Base-by-base conservation (phyloP, 2,888 invertebrate species). In the Megaustenia siamemsis region DNA sequence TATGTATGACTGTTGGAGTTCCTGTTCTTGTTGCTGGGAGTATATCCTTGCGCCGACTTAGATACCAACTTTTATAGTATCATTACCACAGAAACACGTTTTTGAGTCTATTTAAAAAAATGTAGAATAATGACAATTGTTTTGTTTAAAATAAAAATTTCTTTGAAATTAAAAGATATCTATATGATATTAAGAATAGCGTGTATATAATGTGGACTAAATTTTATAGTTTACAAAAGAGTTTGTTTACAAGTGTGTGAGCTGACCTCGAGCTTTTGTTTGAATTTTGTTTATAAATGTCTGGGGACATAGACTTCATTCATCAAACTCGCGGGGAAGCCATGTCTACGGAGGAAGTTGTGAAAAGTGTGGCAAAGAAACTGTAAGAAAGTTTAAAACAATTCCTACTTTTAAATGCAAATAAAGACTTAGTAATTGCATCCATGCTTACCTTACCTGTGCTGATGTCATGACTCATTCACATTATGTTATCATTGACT, bases 291-390 rank as follows among this genome's bases (percentile, higher is more conserved):
- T 63, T n/a, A n/a, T n/a, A n/a, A n/a, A 45, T 63, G 63, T 63
- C 1, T 12, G 15, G 15, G 28, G 4, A 63, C 10, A 63, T 63
- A 45, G 45, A 45, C 45, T 32, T 6, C 32, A 63, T 10, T 63
- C 60, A 28, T 6, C 3, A 3, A 28, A 60, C 8, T 15, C 12
- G 8, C 10, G 24, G 10, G 8, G 24, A 53, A 71, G n/a, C 15
- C 15, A 90, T 90, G 89, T 89, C 90, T 28, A 90, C 91, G 15
- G 89, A 90, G 75, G 90, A 89, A 32, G 90, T 92, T 73, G 90
- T 91, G 4, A 92, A 92, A 84, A 82, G 88, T 40, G 92, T 92
- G 56, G 91, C 90, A 18, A 91, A 90, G 86, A 91, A 92, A 86
- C 82, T 92, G 92, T 92, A 88, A 91, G 92, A 91, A 86, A 18